phyloP scores from a whole-genome alignment of 2,113 vertebrate genomes.

The Hiodon alosoides region DNA sequence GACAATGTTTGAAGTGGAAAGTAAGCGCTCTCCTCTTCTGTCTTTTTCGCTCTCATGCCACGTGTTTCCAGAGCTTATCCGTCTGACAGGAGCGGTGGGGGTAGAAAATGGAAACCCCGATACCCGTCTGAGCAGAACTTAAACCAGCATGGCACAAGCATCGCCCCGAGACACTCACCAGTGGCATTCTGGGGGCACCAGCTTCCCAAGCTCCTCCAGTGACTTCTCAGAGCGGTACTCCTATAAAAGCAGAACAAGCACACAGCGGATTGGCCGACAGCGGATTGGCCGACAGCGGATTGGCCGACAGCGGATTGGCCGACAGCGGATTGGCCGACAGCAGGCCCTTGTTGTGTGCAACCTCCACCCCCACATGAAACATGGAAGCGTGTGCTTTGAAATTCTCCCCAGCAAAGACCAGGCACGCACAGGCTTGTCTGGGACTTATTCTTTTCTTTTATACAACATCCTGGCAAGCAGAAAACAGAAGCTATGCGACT shows the following conservation, averaged over 20 bases:
- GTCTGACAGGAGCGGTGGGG: too few species aligned
- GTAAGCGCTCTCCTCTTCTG: background rate
- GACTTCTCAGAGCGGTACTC: slow-evolving; percentile 98
- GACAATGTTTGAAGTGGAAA: slow-evolving; percentile 14
- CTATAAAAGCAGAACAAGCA: slow-evolving; percentile 50
- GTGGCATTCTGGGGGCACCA: slow-evolving; percentile 94
- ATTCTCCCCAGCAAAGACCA: background rate
- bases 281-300: too few species aligned
- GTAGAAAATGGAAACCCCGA: background rate
- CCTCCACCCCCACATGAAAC: too few species aligned
- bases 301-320: too few species aligned
- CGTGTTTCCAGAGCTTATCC: background rate
- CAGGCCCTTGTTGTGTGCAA: too few species aligned
- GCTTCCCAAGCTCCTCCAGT: slow-evolving; percentile 88
- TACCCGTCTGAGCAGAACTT: too few species aligned
- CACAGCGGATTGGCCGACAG: too few species aligned
- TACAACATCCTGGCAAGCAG: too few species aligned
- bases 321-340: too few species aligned
- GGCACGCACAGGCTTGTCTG: background rate
- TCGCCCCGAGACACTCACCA: slow-evolving; percentile 67
- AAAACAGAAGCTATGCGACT: too few species aligned
- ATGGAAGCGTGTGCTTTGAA: too few species aligned
- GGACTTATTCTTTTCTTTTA: background rate
- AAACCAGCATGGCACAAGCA: too few species aligned
- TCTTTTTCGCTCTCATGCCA: background rate